These are phyloP conservation scores for Trissoscelio sp. DNA, from an alignment of 2,888 invertebrate genomes.

Conservation along the genomic window DNA sequence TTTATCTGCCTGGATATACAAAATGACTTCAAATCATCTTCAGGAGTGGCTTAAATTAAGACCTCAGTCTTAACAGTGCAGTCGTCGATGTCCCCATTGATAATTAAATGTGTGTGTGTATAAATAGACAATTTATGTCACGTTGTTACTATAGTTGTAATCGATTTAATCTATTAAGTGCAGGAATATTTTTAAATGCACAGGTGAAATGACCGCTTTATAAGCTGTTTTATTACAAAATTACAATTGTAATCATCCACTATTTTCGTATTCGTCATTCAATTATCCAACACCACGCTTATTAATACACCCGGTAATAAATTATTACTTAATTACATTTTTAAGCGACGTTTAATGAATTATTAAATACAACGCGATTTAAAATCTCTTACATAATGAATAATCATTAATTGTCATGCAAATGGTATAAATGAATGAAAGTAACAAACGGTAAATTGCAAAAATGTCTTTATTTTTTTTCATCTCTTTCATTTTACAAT, in stretches of 20 bases:
- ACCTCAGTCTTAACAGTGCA: no score
- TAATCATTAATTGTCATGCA: background rate
- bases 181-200: slow-evolving; percentile 26
- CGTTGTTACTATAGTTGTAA: slow-evolving; percentile 25
- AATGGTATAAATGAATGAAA: background rate
- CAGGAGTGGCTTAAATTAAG: no score
- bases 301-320: background rate
- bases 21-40: no score
- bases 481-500: background rate
- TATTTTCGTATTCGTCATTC: slow-evolving; percentile 11
- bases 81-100: slow-evolving; percentile 17
- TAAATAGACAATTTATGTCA: slow-evolving; percentile 22
- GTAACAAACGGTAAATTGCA: no score
- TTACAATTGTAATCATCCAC: background rate
- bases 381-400: background rate
- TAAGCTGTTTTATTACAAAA: slow-evolving; percentile 15
- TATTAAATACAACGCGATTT: background rate
- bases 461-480: no score
- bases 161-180: slow-evolving; percentile 30
- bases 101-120: slow-evolving; percentile 12
- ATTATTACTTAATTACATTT: slow-evolving; percentile 2
- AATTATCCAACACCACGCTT: background rate
- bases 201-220: slow-evolving; percentile 42
- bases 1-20: no score
- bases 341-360: slow-evolving; percentile 2